These are phyloP conservation scores for Amblyopsis hoosieri DNA, from an alignment of 2,797 vertebrate genomes.

Conservation along the genomic window DNA sequence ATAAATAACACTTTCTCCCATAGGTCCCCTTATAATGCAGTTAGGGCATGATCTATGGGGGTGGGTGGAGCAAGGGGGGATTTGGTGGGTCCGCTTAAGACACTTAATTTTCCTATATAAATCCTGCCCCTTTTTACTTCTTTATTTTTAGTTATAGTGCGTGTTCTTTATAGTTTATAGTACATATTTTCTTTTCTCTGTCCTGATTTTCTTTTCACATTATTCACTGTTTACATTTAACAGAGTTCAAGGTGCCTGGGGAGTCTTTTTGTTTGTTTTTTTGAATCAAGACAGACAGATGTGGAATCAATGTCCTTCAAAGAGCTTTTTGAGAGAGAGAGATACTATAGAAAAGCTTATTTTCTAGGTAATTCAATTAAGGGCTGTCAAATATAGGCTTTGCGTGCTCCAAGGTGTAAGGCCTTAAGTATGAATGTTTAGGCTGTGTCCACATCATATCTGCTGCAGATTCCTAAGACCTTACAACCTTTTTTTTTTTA, in stretches of 20 bases:
- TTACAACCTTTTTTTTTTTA: too few species aligned
- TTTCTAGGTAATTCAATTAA: conserved; percentile 21
- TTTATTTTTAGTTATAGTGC: neutral
- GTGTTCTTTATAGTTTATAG: neutral
- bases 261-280: conserved; percentile 11
- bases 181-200: neutral
- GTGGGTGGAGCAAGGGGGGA: conserved; percentile 6
- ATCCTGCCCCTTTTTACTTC: neutral
- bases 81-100: neutral
- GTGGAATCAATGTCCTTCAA: conserved; percentile 8
- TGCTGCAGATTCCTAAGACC: too few species aligned
- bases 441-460: too few species aligned
- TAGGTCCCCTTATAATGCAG: conserved; percentile 8
- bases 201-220: neutral
- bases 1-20: conserved; percentile 49
- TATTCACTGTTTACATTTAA: conserved; percentile 2
- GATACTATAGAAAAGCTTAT: conserved; percentile 4
- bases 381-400: conserved; percentile 1
- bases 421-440: conserved; percentile 1
- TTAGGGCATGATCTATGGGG: conserved; percentile 37
- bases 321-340: conserved; percentile 12
- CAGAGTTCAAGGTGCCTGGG: neutral
- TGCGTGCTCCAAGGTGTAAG: conserved; percentile 13
- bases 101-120: too few species aligned
- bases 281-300: conserved; percentile 21